Conservation (phyloP, 2,113 vertebrate genomes). For the Takifugu flavidus region DNA sequence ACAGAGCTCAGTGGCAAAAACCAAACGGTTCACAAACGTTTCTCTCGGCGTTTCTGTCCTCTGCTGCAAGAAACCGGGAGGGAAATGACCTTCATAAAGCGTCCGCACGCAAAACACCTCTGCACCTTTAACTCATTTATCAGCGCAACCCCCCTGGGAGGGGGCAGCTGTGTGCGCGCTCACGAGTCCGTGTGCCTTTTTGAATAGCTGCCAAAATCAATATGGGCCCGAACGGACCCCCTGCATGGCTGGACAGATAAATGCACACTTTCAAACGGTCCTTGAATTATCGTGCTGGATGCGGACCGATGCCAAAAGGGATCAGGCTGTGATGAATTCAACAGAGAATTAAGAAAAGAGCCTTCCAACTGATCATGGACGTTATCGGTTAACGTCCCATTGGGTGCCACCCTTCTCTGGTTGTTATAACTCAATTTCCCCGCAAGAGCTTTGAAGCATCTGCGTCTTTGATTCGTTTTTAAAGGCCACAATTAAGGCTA, state of each 20-base stretch:
- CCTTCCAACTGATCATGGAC: not conserved
- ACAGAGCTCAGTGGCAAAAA: no score
- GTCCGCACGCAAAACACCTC: constrained; percentile 32
- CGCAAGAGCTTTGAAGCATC: constrained; percentile 75
- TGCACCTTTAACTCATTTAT: constrained; percentile 62
- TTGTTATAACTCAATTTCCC: constrained; percentile 60
- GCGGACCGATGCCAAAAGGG: not conserved
- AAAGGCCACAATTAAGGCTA: constrained; percentile 75
- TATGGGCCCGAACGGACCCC: constrained; percentile 23
- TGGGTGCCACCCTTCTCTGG: constrained; percentile 51
- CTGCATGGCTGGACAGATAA: constrained; percentile 6
- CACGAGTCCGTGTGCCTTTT: constrained; percentile 1
- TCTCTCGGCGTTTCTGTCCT: no score
- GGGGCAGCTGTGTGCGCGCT: constrained; percentile 32
- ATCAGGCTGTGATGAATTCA: no score
- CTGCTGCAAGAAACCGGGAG: not conserved
- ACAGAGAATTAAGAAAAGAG: not conserved
- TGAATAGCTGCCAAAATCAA: constrained; percentile 55
- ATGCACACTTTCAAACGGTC: not conserved
- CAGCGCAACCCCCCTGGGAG: constrained; percentile 58
- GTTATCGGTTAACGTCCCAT: constrained; percentile 42
- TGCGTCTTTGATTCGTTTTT: constrained; percentile 70
- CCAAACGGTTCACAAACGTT: no score
- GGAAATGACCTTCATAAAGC: constrained; percentile 21
- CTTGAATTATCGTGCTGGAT: not conserved